Base-by-base conservation (phyloP, 1,140 invertebrate genomes). In the Ericerus pela region DNA sequence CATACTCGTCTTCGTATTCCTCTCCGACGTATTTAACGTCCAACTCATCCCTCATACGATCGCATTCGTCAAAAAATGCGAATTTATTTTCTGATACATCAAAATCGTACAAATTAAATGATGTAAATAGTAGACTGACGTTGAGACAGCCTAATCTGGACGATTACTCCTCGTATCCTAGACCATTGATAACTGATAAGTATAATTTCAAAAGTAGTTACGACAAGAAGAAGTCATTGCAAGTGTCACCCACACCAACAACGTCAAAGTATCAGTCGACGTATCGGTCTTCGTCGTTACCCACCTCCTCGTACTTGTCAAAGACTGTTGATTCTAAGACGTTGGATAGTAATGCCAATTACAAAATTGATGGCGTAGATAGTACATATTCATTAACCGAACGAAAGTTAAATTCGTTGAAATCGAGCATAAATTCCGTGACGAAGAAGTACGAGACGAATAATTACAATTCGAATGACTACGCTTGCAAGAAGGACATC, bases 201-300 rank as follows among this genome's bases (percentile, higher is more conserved):
- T 47, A 22, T 24, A 14, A 2, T 5, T 24, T 24, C 22, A 14
- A 6, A 24, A 22, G 20, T 2, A 47, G 41, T 24, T 47, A 47
- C 16, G 41, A 47, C 12, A 47, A 47, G 20, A 47, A 47, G 41
- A 47, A 47, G 26, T 22, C 41, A 10, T 47, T 47, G 41, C 41
- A 47, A 47, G 26, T 47, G 2, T 47, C 41, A 5, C 41, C 41
- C 11, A 47, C 41, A 2, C 26, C 22, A 24, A 24, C 41, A 5
- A 14, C 16, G 4, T 24, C 8, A 24, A 47, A 47, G 26, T 47
- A 47, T 14, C 20, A 20, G 26, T 24, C 41, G 10, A 47, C 20
- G 22, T 47, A 47, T 47, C 41, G 41, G 10, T 47, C 41, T 22
- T 47, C 41, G 3, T 22, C 26, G 20, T 24, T 24, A 24, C 41